A percentile compares a stretch with the other conserved stretches of the same genome.
phyloP scores from a whole-genome alignment of 2,888 invertebrate species.

The Agriopis marginaria region DNA sequence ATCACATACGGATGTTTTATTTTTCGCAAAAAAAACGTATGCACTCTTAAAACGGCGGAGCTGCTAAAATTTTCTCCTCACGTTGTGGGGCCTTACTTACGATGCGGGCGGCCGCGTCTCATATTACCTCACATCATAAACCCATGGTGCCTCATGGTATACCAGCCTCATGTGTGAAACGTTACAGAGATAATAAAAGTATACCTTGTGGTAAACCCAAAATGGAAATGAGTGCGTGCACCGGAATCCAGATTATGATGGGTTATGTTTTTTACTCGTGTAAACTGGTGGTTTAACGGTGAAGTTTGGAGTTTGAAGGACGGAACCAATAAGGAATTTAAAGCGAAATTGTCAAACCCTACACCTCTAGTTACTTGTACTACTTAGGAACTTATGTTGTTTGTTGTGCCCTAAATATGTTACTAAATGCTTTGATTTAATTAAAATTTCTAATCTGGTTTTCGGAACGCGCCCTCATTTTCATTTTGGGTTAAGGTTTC shows the following conservation, averaged over 20 bases:
- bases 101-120: constrained; percentile 15
- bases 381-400: too few species aligned
- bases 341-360: neutral
- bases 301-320: neutral
- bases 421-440: too few species aligned
- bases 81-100: constrained; percentile 23
- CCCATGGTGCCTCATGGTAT: constrained; percentile 22
- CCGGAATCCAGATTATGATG: constrained; percentile 17
- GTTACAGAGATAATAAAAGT: constrained; percentile 29
- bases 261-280: constrained; percentile 12
- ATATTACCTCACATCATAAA: constrained; percentile 33
- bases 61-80: constrained; percentile 22
- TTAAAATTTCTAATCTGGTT: too few species aligned
- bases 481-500: too few species aligned
- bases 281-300: neutral
- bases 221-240: constrained; percentile 22
- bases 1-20: neutral
- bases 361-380: too few species aligned
- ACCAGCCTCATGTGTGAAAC: constrained; percentile 24
- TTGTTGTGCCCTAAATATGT: too few species aligned
- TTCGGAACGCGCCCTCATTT: too few species aligned
- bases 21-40: constrained; percentile 4
- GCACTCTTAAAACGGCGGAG: constrained; percentile 9
- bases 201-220: constrained; percentile 21
- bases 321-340: neutral